Evolutionary conservation across 2,113 vertebrate genomes (phyloP).

Genomic region (Castor canadensis): DNA sequence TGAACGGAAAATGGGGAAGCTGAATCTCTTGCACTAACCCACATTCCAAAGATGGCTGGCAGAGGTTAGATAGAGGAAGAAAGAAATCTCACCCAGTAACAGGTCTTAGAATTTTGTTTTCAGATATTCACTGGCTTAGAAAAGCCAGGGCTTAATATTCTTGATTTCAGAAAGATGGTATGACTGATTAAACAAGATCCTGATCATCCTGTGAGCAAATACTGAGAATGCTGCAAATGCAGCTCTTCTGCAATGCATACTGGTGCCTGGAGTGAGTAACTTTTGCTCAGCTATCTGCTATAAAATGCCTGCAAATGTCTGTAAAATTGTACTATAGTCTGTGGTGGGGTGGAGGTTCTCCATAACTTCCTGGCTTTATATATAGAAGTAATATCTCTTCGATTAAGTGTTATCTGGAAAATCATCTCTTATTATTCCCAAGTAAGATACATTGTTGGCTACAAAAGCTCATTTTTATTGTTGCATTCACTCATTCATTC

Average conservation of each 20-base stretch:
- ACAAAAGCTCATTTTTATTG: not conserved
- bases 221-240: not conserved
- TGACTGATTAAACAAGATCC: not conserved
- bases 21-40: not conserved
- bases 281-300: not conserved
- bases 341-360: not conserved
- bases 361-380: not conserved
- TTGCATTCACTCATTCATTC: not conserved
- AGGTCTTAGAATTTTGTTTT: not conserved
- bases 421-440: slow-evolving; percentile 17
- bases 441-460: not conserved
- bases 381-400: slow-evolving; percentile 17
- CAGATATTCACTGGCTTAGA: not conserved
- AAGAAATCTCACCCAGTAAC: not conserved
- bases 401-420: not conserved
- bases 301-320: not conserved
- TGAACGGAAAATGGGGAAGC: not conserved
- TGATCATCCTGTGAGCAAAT: not conserved
- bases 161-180: slow-evolving; percentile 32
- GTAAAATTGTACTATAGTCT: not conserved
- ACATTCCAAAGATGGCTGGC: not conserved
- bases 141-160: slow-evolving; percentile 27
- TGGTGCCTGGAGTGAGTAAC: not conserved
- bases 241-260: not conserved
- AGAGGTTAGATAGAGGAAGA: not conserved